phyloP scores from a whole-genome alignment of 2,797 vertebrate genomes.

The Gastrophryne carolinensis region DNA sequence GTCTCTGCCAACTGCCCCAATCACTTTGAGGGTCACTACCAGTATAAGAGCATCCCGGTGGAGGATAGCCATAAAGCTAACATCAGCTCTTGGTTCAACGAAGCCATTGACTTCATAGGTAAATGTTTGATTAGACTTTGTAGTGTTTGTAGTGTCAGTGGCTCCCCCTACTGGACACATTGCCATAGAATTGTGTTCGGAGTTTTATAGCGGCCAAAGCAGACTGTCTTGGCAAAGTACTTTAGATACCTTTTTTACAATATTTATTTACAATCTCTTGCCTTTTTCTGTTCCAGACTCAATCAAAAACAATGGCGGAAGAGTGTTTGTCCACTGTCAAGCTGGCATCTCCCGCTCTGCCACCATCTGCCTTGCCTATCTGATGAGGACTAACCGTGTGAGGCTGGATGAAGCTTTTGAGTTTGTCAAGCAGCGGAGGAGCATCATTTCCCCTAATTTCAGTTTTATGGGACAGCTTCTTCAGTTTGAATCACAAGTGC shows the following conservation, averaged over 20 bases:
- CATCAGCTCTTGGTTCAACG: slow-evolving; percentile 98
- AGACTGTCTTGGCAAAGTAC: no score
- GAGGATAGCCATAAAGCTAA: slow-evolving; percentile 98
- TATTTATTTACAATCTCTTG: not conserved
- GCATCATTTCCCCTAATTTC: slow-evolving; percentile 98
- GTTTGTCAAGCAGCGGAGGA: slow-evolving; percentile 96
- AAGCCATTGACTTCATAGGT: slow-evolving; percentile 97
- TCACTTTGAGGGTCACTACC: slow-evolving; percentile 93
- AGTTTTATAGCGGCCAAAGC: no score
- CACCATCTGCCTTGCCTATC: slow-evolving; percentile 96
- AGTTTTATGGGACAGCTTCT: slow-evolving; percentile 99
- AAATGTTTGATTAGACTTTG: no score
- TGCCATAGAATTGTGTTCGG: no score
- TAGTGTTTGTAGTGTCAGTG: no score
- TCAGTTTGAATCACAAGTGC: slow-evolving; percentile 95
- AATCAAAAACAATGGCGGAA: slow-evolving; percentile 89
- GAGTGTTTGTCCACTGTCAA: slow-evolving; percentile 97
- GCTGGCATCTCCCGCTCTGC: slow-evolving; percentile 96
- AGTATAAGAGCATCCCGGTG: slow-evolving; percentile 96
- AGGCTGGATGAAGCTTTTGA: slow-evolving; percentile 97
- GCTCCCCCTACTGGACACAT: not conserved
- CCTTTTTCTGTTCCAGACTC: slow-evolving; percentile 76
- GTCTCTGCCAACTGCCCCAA: slow-evolving; percentile 97
- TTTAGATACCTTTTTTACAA: no score
- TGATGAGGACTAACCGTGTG: slow-evolving; percentile 97